Evolutionary conservation across 2,888 invertebrate species (phyloP).

Genomic region (Tinea semifulvella): DNA sequence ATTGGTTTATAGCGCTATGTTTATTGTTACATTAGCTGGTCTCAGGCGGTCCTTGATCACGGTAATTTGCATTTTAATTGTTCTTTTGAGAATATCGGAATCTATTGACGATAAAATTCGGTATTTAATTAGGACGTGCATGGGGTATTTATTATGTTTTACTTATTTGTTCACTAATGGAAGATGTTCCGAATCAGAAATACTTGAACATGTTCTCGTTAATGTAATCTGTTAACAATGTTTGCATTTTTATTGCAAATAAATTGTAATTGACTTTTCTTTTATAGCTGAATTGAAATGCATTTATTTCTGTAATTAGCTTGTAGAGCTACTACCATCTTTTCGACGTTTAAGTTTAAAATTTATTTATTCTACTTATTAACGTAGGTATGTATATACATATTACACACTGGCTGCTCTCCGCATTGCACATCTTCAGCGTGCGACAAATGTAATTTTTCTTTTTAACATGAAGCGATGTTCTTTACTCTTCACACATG

Average conservation of each 20-base stretch:
- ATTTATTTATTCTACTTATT: no score
- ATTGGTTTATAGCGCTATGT: not conserved
- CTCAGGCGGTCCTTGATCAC: conserved; percentile 28
- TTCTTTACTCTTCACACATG: no score
- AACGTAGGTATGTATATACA: no score
- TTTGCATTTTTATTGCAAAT: conserved; percentile 1
- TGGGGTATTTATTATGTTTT: conserved; percentile 7
- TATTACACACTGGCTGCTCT: no score
- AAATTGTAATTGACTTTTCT: not conserved
- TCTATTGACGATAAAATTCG: conserved; percentile 34
- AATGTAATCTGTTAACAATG: conserved; percentile 1
- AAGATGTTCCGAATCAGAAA: conserved; percentile 3
- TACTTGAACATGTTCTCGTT: not conserved
- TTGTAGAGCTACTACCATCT: no score
- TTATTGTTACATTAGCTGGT: conserved; percentile 21
- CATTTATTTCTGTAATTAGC: no score
- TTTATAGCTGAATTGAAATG: no score
- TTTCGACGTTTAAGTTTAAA: no score
- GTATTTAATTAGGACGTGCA: conserved; percentile 20
- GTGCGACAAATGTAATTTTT: no score
- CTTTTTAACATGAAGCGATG: no score
- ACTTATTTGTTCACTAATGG: conserved; percentile 13
- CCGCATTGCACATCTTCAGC: no score
- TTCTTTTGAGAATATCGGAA: conserved; percentile 32
- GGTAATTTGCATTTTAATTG: conserved; percentile 53